These are phyloP conservation scores for Parnassius apollo DNA, from an alignment of 2,888 invertebrate genomes.

Conservation along the genomic window DNA sequence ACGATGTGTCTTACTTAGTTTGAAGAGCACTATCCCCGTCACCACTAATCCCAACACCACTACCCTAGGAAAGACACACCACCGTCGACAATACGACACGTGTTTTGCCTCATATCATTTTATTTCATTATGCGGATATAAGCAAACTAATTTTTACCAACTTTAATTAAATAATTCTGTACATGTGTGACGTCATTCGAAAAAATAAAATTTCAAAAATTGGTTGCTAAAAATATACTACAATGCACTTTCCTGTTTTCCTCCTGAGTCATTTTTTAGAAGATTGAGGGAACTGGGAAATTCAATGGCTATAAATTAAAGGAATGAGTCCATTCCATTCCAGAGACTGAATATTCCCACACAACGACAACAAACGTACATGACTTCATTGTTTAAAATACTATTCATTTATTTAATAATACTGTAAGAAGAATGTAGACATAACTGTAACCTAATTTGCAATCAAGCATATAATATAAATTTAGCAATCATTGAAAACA, in stretches of 20 bases:
- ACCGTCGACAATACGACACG: too few species aligned
- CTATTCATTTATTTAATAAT: neutral
- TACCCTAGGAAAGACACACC: too few species aligned
- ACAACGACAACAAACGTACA: too few species aligned
- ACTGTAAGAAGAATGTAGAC: neutral
- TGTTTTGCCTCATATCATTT: too few species aligned
- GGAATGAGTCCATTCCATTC: too few species aligned
- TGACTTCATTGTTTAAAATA: neutral
- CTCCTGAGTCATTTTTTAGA: neutral
- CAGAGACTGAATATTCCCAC: too few species aligned
- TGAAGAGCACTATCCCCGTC: too few species aligned
- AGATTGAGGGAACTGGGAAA: too few species aligned
- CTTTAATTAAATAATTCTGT: conserved; percentile 13
- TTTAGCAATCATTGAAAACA: conserved; percentile 44
- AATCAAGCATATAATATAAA: conserved; percentile 35
- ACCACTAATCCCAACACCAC: too few species aligned
- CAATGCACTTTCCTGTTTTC: neutral
- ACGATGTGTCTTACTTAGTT: too few species aligned
- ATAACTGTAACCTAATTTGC: conserved; percentile 16
- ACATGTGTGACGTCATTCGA: conserved; percentile 16
- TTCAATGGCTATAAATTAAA: neutral
- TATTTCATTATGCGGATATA: too few species aligned
- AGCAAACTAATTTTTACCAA: too few species aligned
- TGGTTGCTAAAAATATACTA: conserved; percentile 12
- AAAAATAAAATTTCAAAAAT: conserved; percentile 13